Conservation (phyloP, 1,140 invertebrate genomes). For the Cheumatopsyche charites region DNA sequence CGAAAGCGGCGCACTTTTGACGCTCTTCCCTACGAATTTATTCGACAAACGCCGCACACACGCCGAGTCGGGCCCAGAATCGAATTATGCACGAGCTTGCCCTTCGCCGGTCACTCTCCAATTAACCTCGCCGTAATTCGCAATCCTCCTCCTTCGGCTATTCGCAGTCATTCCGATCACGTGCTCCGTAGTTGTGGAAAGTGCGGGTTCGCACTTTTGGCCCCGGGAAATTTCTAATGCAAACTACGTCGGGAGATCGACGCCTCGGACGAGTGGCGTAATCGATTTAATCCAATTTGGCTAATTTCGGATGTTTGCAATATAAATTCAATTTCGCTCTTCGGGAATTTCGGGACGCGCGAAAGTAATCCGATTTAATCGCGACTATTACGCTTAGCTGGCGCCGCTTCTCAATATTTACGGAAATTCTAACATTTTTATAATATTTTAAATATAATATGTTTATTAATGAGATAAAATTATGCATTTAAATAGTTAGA, state of each 20-base stretch:
- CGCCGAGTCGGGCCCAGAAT: conserved; percentile 35
- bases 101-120: conserved; percentile 33
- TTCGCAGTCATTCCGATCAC: conserved; percentile 41
- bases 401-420: too few relatives aligned
- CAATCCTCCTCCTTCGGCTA: conserved; percentile 2
- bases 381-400: too few relatives aligned
- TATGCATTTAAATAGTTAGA: too few relatives aligned
- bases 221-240: conserved; percentile 36
- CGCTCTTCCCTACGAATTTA: not conserved
- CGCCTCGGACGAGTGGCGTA: conserved; percentile 20
- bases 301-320: conserved; percentile 7
- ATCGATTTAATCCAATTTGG: conserved; percentile 31
- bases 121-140: conserved; percentile 46
- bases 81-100: conserved; percentile 39
- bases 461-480: too few relatives aligned
- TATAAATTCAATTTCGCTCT: conserved; percentile 5
- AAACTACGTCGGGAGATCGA: conserved; percentile 23
- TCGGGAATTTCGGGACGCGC: too few relatives aligned
- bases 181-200: conserved; percentile 14
- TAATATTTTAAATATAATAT: too few relatives aligned
- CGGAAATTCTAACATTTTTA: too few relatives aligned
- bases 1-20: too few relatives aligned
- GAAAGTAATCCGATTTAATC: too few relatives aligned
- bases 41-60: conserved; percentile 8
- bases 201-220: conserved; percentile 20